Base-by-base conservation (phyloP, 2,888 invertebrate species). In the Mamestra brassicae region DNA sequence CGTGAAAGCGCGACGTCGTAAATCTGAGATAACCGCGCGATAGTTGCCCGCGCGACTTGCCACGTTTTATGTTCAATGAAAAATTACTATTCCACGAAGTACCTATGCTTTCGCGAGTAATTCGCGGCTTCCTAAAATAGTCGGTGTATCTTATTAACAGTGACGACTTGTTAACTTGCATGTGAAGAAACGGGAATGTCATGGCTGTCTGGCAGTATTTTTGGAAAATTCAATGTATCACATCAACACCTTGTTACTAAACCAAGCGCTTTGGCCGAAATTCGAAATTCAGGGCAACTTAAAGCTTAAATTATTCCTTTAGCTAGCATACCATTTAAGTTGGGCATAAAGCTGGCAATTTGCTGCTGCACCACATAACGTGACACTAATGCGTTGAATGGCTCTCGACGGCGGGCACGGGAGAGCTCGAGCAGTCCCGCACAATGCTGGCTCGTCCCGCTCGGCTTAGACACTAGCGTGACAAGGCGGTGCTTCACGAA, bases 21-120 rank as follows among this genome's bases (percentile, higher is more conserved):
- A 84, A 84, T 71, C 54, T 71, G 61, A 15, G 80, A 81, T 79
- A 84, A 70, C 72, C 58, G 60, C 36, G 72, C 42, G 52, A 61
- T 17, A 34, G 57, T 42, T 61, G 45, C 45, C 17, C 38, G 13
- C 42, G 42, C n/a, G 47, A 11, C n/a, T 54, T 52, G 15, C 13
- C 52, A 55, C 45, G 36, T 64, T 78, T 62, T 45, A 61, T 34
- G 60, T 55, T 8, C 26, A 13, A 34, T 52, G 47, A 58, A 62
- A 54, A 58, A 47, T 38, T 15, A 54, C 58, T 47, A 4, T 55
- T 64, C 15, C 13, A 34, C 26, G 13, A 15, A 26, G 17, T 38
- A 26, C 34, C 36, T 64, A 17, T 11, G 3, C 15, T 57, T 42
- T 57, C 15, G 10, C 3, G 5, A 64, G 17, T 54, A 17, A 13